These are phyloP conservation scores for Rhinoderma darwinii DNA, from an alignment of 2,113 vertebrate genomes.

Conservation along the genomic window DNA sequence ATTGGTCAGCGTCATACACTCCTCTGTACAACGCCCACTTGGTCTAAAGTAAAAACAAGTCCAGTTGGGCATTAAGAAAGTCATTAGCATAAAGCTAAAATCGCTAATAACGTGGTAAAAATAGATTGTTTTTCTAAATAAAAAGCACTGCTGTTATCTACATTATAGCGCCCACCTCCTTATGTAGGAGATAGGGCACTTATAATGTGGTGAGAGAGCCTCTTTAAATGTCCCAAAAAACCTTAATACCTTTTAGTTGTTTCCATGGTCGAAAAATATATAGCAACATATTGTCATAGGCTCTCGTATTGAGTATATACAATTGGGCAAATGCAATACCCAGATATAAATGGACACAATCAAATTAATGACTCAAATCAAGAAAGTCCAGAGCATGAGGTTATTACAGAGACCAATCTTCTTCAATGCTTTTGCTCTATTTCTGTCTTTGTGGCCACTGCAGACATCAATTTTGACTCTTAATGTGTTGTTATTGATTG, in stretches of 20 bases:
- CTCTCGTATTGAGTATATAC: neutral
- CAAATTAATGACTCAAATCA: neutral
- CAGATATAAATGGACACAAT: neutral
- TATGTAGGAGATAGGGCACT: no score
- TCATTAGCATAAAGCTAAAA: no score
- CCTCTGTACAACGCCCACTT: no score
- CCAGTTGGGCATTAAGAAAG: no score
- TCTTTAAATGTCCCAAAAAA: no score
- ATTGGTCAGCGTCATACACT: no score
- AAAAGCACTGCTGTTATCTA: no score
- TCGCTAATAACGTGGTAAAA: no score
- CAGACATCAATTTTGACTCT: constrained; percentile 35
- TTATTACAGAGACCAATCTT: constrained; percentile 25
- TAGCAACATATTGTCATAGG: neutral
- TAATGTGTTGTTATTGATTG: constrained; percentile 50
- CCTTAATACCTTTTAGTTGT: neutral
- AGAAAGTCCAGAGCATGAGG: neutral
- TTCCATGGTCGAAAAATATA: neutral
- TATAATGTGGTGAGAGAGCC: no score
- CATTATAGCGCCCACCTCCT: no score
- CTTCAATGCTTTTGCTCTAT: neutral
- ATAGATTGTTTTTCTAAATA: no score
- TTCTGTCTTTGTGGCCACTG: neutral
- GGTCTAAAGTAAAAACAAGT: no score
- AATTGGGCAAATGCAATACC: neutral